Evolutionary conservation across 2,888 invertebrate genomes (phyloP).

Genomic region (Thera britannica): DNA sequence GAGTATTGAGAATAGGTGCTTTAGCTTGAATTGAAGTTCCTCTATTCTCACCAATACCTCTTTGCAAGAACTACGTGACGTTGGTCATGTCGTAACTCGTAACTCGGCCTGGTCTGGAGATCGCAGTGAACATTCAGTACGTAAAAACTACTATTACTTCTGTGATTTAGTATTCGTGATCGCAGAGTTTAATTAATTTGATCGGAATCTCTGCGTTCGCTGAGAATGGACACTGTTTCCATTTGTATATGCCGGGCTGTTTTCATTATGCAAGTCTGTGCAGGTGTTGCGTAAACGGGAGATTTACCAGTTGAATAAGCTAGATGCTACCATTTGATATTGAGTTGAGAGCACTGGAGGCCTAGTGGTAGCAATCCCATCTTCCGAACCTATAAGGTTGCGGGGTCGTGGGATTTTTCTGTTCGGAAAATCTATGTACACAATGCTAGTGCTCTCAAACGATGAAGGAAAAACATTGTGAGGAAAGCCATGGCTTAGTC

Average conservation of each 20-base stretch:
- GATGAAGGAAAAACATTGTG: no score
- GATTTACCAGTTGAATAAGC: constrained; percentile 31
- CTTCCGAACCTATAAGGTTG: no score
- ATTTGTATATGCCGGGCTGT: constrained; percentile 28
- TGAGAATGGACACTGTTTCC: constrained; percentile 34
- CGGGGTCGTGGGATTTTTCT: no score
- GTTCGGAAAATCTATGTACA: no score
- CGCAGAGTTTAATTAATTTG: constrained; percentile 56
- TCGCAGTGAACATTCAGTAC: not conserved
- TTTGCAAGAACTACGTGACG: not conserved
- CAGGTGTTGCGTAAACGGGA: constrained; percentile 33
- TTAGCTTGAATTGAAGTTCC: not conserved
- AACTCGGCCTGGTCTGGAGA: no score
- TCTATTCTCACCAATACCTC: not conserved
- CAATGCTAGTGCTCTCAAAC: no score
- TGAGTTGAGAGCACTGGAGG: no score
- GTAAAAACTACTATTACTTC: constrained; percentile 34
- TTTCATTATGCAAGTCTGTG: constrained; percentile 40
- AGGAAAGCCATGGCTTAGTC: no score
- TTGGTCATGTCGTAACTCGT: not conserved
- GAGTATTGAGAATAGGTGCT: not conserved
- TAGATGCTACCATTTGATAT: constrained; percentile 7
- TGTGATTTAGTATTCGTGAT: constrained; percentile 47
- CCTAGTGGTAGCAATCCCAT: no score
- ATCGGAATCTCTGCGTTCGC: constrained; percentile 45